Base-by-base conservation (phyloP, 2,888 invertebrate genomes). In the Parnassius glacialis region DNA sequence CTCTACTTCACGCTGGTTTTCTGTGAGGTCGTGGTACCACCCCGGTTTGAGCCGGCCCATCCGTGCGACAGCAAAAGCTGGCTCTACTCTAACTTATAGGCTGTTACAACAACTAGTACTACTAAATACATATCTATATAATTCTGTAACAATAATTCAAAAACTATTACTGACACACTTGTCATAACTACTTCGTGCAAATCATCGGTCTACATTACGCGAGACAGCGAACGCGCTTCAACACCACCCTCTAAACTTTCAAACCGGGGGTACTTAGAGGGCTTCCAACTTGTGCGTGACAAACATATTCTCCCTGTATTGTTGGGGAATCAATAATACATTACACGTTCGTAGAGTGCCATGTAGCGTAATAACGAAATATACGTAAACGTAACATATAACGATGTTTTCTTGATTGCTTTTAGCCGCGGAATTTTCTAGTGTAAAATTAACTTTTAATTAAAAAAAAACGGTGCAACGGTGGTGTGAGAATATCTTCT, bases 311-410 rank as follows among this genome's bases (percentile, higher is more conserved):
- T 66, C 65, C 62, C 16, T 48, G 67, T 72, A 68, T 76, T 82
- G 81, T 83, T 79, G 80, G 73, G 61, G 79, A 85, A 85, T 84
- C 85, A 75, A 84, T 85, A 83, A 43, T 55, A 60, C 60, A 60
- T 64, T 53, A 64, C 41, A 48, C 50, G 57, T 62, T 16, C 20
- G 51, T 50, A 12, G 51, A 50, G 16, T 54, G 44, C 44, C 50
- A 13, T 25, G 42, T 47, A 43, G 47, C 48, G 9, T 48, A 48
- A n/a, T 48, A 34, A 34, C 13, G 9, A 48, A 48, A 48, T 7
- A 34, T 34, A 34, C 34, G 5, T 34, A 34, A 34, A 34, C 5
- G 34, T 34, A 34, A 34, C 5, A 34, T 34, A 34, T 34, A 34
- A 34, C 34, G 34, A 34, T 34, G 34, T 34, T 34, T 34, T 25